These are phyloP conservation scores for Sinocyclocheilus rhinocerous DNA, from an alignment of 2,113 vertebrate species.

Conservation along the genomic window DNA sequence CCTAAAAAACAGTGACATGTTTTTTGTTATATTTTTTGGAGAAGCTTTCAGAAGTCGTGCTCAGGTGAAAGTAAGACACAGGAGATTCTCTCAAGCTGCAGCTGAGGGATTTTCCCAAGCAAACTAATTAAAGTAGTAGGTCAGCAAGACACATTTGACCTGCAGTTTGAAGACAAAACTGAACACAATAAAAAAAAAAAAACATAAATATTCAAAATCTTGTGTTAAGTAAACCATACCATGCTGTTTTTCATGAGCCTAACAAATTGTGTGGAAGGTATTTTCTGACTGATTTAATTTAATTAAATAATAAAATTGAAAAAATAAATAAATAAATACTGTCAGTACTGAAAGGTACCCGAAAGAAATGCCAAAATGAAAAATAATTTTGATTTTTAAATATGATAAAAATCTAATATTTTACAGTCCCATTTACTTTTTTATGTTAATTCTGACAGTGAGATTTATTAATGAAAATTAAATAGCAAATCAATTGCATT, in stretches of 20 bases:
- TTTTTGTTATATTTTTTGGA: not conserved
- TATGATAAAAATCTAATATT: no score
- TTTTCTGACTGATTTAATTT: not conserved
- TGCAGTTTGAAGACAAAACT: not conserved
- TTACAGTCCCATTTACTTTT: no score
- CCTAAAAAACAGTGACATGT: not conserved
- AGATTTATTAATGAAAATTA: not conserved
- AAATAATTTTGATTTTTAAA: no score
- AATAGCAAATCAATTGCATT: not conserved
- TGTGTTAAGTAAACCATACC: not conserved
- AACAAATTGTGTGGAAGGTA: not conserved
- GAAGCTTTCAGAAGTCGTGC: not conserved
- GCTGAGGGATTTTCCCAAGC: not conserved
- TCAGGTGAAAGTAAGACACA: not conserved
- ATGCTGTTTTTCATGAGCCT: not conserved
- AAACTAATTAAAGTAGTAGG: conserved; percentile 1
- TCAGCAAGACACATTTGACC: not conserved
- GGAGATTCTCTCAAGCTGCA: not conserved
- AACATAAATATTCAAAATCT: no score
- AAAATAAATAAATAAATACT: not conserved
- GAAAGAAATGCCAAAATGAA: not conserved
- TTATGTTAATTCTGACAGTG: not conserved
- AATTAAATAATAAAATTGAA: not conserved
- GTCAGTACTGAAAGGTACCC: not conserved
- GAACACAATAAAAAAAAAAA: not conserved